phyloP scores from a whole-genome alignment of 2,888 invertebrate species.

The Drosophila percnosoma region DNA sequence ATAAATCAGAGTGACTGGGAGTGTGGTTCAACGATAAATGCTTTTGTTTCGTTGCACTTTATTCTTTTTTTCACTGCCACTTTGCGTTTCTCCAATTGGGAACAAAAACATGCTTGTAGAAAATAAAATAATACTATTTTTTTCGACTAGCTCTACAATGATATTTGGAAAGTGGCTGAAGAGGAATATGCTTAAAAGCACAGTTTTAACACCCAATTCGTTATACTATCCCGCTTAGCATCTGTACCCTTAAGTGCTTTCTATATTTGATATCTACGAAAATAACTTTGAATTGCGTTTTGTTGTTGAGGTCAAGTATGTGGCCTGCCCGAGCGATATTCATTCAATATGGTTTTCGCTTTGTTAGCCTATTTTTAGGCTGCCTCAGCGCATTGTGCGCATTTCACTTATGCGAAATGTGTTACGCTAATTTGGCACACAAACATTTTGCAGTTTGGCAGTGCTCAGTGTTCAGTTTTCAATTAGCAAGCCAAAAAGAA shows the following conservation, averaged over 20 bases:
- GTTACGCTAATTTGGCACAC: constrained; percentile 45
- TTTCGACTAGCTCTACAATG: neutral
- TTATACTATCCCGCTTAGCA: neutral
- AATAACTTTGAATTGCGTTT: constrained; percentile 7
- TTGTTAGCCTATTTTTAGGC: constrained; percentile 53
- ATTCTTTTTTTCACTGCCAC: too few species aligned
- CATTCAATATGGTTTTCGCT: constrained; percentile 22
- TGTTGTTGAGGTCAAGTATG: constrained; percentile 30
- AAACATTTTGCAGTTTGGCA: constrained; percentile 30
- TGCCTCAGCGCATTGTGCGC: constrained; percentile 13
- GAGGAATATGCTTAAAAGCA: neutral
- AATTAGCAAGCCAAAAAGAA: constrained; percentile 48
- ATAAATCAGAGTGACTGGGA: neutral
- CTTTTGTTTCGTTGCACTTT: neutral
- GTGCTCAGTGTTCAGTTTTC: constrained; percentile 37
- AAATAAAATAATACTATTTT: neutral
- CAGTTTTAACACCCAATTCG: neutral
- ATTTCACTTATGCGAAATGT: constrained; percentile 47
- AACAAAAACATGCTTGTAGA: neutral
- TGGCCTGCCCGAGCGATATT: neutral
- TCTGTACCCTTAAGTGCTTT: neutral
- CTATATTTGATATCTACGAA: neutral
- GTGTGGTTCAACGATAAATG: neutral
- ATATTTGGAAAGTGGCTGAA: neutral
- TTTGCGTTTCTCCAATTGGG: neutral